Evolutionary conservation across 2,888 invertebrate species (phyloP), one percentile per base, ranked within the genome.

Genomic region (Caenorhabditis plicata): DNA sequence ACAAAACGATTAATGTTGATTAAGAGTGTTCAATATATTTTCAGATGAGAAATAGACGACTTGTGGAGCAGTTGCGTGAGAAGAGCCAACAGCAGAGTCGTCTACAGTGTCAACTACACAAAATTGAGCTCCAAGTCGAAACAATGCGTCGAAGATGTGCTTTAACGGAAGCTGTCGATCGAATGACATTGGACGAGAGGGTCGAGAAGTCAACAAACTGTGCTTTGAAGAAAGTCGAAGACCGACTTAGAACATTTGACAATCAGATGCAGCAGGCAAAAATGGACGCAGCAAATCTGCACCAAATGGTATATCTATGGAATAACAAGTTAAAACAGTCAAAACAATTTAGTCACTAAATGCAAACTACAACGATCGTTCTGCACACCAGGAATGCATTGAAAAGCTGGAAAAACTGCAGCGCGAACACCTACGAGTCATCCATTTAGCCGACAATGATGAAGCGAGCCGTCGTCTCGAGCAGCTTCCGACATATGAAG

Each of bases 371-470:
- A 60, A 72, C 25, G 76, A 79, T 40, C 65, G 68, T 26, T 50
- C 61, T 23, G 64, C 70, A 17, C 71, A 73, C 62, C 75, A 76
- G 32, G 61, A 60, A 9, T 74, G 66, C 32, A 54, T 79, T 7
- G 80, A 79, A 44, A 75, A 78, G 46, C 47, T 80, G 39, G 80
- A 80, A 48, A 63, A 65, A 43, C 55, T 80, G 33, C 80, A 80
- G 54, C 63, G 72, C 40, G 75, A 74, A 47, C 75, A 77, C 43
- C 65, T 78, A 48, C 61, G 65, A 32, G 65, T 78, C 5, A 65
- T 77, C 27, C 57, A 70, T 41, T 51, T 51, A 17, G 36, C 46
- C 1, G 60, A 49, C n/a, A 51, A 61, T 15, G 40, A 42, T 20
- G 43, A 43, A 23, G 42, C 73, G 48, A 53, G 63, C 19, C 48